Base-by-base conservation (phyloP, 2,113 vertebrate genomes). In the Scalopus aquaticus region DNA sequence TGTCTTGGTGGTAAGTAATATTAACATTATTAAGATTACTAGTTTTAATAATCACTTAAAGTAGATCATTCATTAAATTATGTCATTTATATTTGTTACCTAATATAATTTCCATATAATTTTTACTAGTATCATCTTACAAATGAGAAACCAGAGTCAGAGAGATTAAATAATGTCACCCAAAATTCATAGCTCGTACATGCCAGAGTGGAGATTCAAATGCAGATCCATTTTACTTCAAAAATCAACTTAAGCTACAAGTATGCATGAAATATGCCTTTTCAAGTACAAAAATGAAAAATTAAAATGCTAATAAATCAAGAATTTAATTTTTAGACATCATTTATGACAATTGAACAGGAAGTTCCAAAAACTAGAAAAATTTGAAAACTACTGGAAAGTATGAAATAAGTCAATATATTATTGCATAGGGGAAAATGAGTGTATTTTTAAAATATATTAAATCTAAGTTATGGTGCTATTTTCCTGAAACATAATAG, bases 311-410 rank as follows among this genome's bases (percentile, higher is more conserved):
- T 72, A 35, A 28, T 80, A 62, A 83, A 20, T 84, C 39, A 78
- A 80, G 24, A 58, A 67, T 62, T 84, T 39, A 80, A 73, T 26
- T 81, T 96, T 74, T 76, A 88, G 20, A 39, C 1, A 65, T 6
- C 9, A 56, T 28, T 83, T 60, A n/a, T 90, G 37, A 16, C n/a
- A 94, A 37, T 17, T 77, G 37, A 94, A 22, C 1, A 54, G 49
- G 30, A 90, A 85, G 15, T 87, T 93, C n/a, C 65, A 89, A 95
- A 22, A 83, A 90, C 37, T 39, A 28, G 78, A 65, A 89, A n/a
- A 16, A 26, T 32, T 80, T 86, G 78, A 73, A 79, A 80, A 84
- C 6, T 9, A 65, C 2, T 32, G 80, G 46, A 49, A n/a, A 39
- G 19, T 81, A 22, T 46, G 35, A 90, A 62, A 54, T 72, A 91